Conservation (phyloP, 1,140 invertebrate genomes). For the Drosophila nasuta region DNA sequence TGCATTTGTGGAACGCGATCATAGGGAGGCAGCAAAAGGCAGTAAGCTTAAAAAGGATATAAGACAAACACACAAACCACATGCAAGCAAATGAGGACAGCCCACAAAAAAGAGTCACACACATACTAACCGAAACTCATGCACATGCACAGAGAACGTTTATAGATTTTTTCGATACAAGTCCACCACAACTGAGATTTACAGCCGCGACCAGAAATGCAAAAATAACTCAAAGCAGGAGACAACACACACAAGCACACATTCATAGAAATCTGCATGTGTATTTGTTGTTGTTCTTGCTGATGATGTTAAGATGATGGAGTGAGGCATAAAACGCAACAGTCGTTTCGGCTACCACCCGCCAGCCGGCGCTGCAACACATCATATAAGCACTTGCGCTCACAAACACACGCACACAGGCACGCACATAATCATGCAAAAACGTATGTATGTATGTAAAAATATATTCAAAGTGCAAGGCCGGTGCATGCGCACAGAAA, state of each 20-base stretch:
- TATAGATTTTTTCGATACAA: constrained; percentile 73
- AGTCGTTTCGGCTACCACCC: constrained; percentile 59
- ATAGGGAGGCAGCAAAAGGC: constrained; percentile 28
- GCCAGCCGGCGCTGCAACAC: constrained; percentile 44
- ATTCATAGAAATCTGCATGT: constrained; percentile 2
- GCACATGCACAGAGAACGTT: constrained; percentile 32
- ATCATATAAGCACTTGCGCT: constrained; percentile 16
- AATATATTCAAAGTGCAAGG: constrained; percentile 55
- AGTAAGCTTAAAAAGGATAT: constrained; percentile 72
- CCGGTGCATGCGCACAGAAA: constrained; percentile 75
- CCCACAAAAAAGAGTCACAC: constrained; percentile 42
- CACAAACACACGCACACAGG: not conserved
- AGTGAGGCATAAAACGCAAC: constrained; percentile 57
- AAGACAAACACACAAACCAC: constrained; percentile 37
- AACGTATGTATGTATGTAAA: constrained; percentile 1
- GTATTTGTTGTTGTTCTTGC: constrained; percentile 5
- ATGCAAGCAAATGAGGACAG: constrained; percentile 67
- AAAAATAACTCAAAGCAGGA: constrained; percentile 75
- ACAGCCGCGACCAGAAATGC: constrained; percentile 44
- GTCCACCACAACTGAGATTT: constrained; percentile 57
- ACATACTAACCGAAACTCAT: not conserved
- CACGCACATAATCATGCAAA: constrained; percentile 3
- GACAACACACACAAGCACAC: constrained; percentile 52
- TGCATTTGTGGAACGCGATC: constrained; percentile 54
- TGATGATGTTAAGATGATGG: constrained; percentile 47